Conservation (phyloP, 1,140 invertebrate species). For the Melanaphis sacchari region DNA sequence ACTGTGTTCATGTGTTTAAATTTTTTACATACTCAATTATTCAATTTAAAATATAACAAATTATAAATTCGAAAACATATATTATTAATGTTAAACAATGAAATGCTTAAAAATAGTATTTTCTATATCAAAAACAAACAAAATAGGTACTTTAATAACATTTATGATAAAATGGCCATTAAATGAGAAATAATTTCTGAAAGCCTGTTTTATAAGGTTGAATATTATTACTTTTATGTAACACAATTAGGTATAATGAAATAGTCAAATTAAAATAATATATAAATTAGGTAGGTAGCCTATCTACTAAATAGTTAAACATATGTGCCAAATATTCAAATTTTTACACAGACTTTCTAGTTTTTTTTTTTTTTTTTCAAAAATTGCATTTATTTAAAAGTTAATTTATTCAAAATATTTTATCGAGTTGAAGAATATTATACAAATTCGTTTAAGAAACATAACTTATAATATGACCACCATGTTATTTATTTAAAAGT, state of each 20-base stretch:
- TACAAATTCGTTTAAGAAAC: no score
- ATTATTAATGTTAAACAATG: neutral
- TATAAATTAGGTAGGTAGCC: neutral
- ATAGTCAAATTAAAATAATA: neutral
- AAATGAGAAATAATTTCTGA: neutral
- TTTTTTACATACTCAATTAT: neutral
- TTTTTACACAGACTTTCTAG: neutral
- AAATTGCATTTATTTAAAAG: neutral
- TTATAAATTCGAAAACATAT: neutral
- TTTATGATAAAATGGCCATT: neutral
- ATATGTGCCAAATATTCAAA: neutral
- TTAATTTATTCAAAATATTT: neutral
- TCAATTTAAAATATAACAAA: neutral
- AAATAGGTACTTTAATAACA: neutral
- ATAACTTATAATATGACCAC: no score
- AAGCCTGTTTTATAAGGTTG: neutral
- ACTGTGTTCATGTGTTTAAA: neutral
- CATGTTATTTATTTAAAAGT: no score
- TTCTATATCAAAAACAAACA: neutral
- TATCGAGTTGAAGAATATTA: no score
- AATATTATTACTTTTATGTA: no score
- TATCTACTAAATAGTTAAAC: no score
- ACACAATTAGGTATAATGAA: neutral
- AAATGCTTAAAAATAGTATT: neutral
- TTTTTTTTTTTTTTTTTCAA: neutral